Evolutionary conservation across 92 coral and sea anemone species (phyloP).

Genomic region (Bergia puertoricense): DNA sequence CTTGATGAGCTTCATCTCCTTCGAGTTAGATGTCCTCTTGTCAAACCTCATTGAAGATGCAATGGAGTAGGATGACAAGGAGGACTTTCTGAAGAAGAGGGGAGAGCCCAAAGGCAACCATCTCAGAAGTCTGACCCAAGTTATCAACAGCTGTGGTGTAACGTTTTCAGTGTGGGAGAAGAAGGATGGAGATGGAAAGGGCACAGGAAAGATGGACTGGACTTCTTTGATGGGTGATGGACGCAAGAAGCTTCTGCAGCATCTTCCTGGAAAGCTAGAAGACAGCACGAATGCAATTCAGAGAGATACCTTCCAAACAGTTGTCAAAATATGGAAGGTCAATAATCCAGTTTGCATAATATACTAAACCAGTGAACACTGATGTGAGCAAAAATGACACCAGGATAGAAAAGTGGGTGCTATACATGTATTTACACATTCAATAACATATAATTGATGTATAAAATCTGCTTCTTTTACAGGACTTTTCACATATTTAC

Average conservation of each 20-base stretch:
- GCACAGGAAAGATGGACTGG: too few species aligned
- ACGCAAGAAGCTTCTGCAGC: too few species aligned
- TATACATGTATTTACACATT: not conserved
- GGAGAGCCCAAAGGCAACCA: constrained; percentile 58
- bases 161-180: constrained; percentile 48
- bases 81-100: constrained; percentile 48
- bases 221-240: too few species aligned
- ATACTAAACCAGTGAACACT: not conserved
- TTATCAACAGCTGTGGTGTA: constrained; percentile 56
- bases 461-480: constrained; percentile 1
- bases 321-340: too few species aligned
- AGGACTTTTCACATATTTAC: constrained; percentile 1
- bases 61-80: constrained; percentile 61
- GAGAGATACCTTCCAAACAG: too few species aligned
- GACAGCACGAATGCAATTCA: too few species aligned
- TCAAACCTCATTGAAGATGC: constrained; percentile 50
- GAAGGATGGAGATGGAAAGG: constrained; percentile 47
- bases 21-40: constrained; percentile 47
- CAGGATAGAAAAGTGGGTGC: not conserved
- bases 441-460: not conserved
- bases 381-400: not conserved
- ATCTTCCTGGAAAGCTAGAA: too few species aligned
- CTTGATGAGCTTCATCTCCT: constrained; percentile 59
- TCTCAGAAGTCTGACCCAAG: constrained; percentile 37
- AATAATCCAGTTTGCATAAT: too few species aligned